Percentiles rank a stretch among this genome's conserved stretches.
phyloP scores from a whole-genome alignment of 2,797 vertebrate genomes.

The Hydrocynus forskahlii region DNA sequence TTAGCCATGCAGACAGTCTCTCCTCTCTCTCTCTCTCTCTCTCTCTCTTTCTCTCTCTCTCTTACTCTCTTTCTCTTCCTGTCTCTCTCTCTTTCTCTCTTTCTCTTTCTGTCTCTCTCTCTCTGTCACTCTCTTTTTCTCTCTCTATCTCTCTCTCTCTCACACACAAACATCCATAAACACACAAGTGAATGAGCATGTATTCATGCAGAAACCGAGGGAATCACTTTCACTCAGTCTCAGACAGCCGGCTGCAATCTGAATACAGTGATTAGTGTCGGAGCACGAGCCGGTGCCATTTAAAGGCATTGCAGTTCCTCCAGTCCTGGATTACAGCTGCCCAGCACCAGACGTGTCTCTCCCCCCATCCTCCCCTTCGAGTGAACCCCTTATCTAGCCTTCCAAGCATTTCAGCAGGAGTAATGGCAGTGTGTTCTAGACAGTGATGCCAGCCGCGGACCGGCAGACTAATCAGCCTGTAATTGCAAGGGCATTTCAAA shows the following conservation, averaged over 20 bases:
- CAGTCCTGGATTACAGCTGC: slow-evolving; percentile 19
- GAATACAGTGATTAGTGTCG: slow-evolving; percentile 39
- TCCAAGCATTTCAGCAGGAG: neutral
- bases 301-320: neutral
- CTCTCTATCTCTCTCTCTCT: neutral
- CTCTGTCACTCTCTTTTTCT: neutral
- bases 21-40: neutral
- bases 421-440: neutral
- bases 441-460: neutral
- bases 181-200: slow-evolving; percentile 34
- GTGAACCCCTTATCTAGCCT: neutral
- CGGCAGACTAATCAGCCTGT: neutral
- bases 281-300: slow-evolving; percentile 23
- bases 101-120: neutral
- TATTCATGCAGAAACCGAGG: slow-evolving; percentile 6
- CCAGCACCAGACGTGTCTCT: neutral
- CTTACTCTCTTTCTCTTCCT: neutral
- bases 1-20: slow-evolving; percentile 12
- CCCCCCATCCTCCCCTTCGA: neutral
- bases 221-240: slow-evolving; percentile 37
- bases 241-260: slow-evolving; percentile 25
- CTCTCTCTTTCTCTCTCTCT: neutral
- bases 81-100: neutral
- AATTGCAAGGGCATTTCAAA: slow-evolving; percentile 7
- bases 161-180: slow-evolving; percentile 10